Percentiles rank a stretch among this genome's conserved stretches.
These are phyloP conservation scores for Athene cunicularia DNA, from an alignment of 2,113 vertebrate genomes.

Conservation along the genomic window DNA sequence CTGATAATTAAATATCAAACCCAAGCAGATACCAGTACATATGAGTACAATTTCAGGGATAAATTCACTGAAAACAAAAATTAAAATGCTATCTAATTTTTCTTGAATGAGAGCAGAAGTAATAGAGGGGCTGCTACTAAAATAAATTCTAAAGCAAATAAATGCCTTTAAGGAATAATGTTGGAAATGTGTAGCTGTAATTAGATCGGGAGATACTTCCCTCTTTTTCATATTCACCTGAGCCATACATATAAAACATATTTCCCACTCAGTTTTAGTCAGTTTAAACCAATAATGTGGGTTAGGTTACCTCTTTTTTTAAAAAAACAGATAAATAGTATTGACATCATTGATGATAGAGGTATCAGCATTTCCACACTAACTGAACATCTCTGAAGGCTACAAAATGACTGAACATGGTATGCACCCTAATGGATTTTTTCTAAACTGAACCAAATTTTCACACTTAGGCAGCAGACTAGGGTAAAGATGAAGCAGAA, in stretches of 20 bases:
- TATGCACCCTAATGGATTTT: neutral
- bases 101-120: neutral
- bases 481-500: neutral
- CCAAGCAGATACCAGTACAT: no score
- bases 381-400: neutral
- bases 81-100: neutral
- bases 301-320: neutral
- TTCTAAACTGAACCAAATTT: neutral
- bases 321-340: neutral
- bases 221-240: neutral
- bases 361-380: neutral
- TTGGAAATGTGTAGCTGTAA: neutral
- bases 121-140: neutral
- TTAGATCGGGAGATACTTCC: neutral
- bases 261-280: neutral
- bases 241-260: neutral
- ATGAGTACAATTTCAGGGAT: neutral
- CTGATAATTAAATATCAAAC: neutral
- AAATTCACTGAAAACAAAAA: neutral
- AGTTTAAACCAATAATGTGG: neutral
- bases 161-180: neutral
- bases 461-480: neutral
- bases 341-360: neutral
- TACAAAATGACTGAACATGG: neutral
- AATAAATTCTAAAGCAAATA: neutral